Base-by-base conservation (phyloP, 1,140 invertebrate genomes). In the Ips nitidus region DNA sequence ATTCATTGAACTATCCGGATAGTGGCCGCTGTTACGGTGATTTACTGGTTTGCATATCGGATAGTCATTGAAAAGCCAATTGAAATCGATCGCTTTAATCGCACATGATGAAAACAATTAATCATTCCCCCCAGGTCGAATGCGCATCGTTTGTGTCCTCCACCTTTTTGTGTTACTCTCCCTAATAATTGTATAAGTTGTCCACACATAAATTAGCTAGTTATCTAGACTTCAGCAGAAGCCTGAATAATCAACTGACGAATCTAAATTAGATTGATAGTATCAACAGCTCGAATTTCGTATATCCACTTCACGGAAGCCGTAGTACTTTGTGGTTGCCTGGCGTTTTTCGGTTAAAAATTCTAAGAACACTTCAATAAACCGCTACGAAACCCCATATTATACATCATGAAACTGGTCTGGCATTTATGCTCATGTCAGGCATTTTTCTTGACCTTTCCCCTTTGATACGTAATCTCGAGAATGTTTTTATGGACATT, bases 71-170 rank as follows among this genome's bases (percentile, higher is more conserved):
- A 79, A 79, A 79, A 79, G 75, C 75, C 77, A 80, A 80, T 80
- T 80, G 78, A 80, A 80, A 80, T 80, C 72, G 74, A 73, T 63
- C 76, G 62, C 71, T 73, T 74, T 79, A 79, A 80, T 80, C 77
- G 77, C 73, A 77, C 77, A 79, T 79, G 78, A 80, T 78, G 77
- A 80, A 79, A 80, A 79, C 78, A 77, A 79, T 79, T 80, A 75
- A 80, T 80, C 78, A 77, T 76, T 41, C 57, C 57, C 53, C 53
- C 36, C 37, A 7, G 53, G 8, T 50, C 22, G 6, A 50, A 50
- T 50, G 45, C 6, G 45, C 45, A 50, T 6, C 7, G 22, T 55
- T 55, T 55, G 52, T 5, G 36, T 5, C 52, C n/a, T 47, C n/a
- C 45, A 47, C n/a, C n/a, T 4, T 5, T 5, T 47, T 47, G 45